Evolutionary conservation across 2,888 invertebrate genomes (phyloP), one percentile per base, ranked within the genome.

Genomic region (Salticus scenicus): DNA sequence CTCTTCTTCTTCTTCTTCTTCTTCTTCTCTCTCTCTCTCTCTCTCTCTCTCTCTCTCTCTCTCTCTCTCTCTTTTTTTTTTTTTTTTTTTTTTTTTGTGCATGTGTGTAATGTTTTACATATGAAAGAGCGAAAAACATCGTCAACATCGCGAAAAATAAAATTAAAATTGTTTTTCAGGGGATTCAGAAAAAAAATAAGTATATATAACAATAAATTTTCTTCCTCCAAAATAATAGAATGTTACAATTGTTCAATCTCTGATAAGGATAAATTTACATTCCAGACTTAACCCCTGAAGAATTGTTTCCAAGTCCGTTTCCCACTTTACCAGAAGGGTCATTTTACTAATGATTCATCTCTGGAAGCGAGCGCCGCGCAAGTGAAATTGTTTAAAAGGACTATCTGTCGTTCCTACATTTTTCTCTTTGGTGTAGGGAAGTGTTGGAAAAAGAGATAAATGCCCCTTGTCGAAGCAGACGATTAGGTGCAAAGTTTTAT

Each of bases 401-500:
- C 5, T 47, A 14, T n/a, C 28, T 20, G 63, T 7, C 27, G 27
- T 31, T 77, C 37, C 30, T 57, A 30, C 31, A 67, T 57, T 70
- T 69, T 57, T 33, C 20, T 67, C 31, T 8, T 7, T 12, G 31
- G 33, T 51, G 4, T 51, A 37, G 41, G 71, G 71, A 41, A 30
- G n/a, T n/a, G 33, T 27, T 12, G 27, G 30, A 63, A 64, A 24
- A 28, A 74, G 57, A 80, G 74, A 81, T 81, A 70, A 81, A 81
- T 75, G 75, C 70, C 33, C 41, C 75, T 57, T 81, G 81, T 81
- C 81, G 81, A 67, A 42, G 70, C 69, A 70, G 70, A 81, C 81
- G 74, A 81, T 81, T 81, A 75, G 75, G 42, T 51, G 64, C 69
- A 70, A 30, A 57, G 75, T 81, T 81, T 81, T 75, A 81, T 81